These are phyloP conservation scores for Diloba caeruleocephala DNA, from an alignment of 2,888 invertebrate genomes.

Conservation along the genomic window DNA sequence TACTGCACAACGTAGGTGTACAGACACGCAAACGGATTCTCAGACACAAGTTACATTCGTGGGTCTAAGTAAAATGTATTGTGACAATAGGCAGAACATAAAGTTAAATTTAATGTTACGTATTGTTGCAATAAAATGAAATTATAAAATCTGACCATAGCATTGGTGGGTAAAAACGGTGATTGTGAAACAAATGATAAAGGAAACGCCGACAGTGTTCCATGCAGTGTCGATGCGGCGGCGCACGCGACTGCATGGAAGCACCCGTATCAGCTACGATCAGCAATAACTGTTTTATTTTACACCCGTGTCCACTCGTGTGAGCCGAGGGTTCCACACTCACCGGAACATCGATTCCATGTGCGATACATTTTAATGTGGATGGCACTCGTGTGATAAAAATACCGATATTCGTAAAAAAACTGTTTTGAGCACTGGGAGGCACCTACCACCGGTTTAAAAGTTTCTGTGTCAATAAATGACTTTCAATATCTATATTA, in stretches of 20 bases:
- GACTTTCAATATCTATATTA: too few species aligned
- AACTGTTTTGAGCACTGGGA: background rate
- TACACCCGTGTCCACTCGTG: constrained; percentile 48
- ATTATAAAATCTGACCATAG: constrained; percentile 3
- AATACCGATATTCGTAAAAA: constrained; percentile 8
- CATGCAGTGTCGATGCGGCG: constrained; percentile 13
- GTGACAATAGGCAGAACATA: constrained; percentile 52
- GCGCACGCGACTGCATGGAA: constrained; percentile 16
- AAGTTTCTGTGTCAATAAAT: background rate
- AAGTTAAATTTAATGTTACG: constrained; percentile 27
- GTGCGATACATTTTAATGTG: constrained; percentile 65
- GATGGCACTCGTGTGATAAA: constrained; percentile 22
- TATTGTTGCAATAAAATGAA: constrained; percentile 17
- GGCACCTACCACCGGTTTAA: background rate
- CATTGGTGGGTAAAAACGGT: background rate
- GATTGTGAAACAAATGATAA: constrained; percentile 35
- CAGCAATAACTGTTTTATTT: constrained; percentile 60
- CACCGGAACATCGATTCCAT: constrained; percentile 61
- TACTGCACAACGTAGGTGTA: constrained; percentile 66
- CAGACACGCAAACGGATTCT: constrained; percentile 54
- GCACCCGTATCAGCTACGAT: constrained; percentile 57
- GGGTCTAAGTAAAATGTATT: constrained; percentile 41
- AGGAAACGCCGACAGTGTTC: constrained; percentile 14
- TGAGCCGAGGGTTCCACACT: constrained; percentile 38
- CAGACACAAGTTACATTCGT: constrained; percentile 41